Evolutionary conservation across 2,888 invertebrate species (phyloP).

Genomic region (Molorchus minor): DNA sequence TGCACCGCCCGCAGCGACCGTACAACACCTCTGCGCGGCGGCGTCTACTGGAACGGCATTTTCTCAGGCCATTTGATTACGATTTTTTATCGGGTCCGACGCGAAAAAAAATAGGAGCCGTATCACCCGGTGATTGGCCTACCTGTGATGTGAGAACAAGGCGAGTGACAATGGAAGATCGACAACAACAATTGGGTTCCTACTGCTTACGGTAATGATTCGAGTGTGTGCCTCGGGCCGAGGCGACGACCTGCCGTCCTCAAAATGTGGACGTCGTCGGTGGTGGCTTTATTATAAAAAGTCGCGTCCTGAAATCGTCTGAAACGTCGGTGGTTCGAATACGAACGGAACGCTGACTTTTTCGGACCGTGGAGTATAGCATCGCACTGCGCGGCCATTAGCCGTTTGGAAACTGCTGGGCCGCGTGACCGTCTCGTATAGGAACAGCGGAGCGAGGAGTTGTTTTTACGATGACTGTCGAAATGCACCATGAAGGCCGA

Average conservation of each 20-base stretch:
- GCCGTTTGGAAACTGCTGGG: slow-evolving; percentile 25
- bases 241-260: background rate
- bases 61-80: slow-evolving; percentile 24
- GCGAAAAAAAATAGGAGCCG: slow-evolving; percentile 28
- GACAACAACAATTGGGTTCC: slow-evolving; percentile 45
- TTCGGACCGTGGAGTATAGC: no score
- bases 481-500: slow-evolving; percentile 46
- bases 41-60: slow-evolving; percentile 23
- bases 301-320: no score
- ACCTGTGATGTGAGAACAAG: slow-evolving; percentile 48
- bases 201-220: slow-evolving; percentile 49
- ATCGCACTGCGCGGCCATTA: no score
- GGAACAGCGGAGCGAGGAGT: slow-evolving; percentile 26
- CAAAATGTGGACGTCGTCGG: slow-evolving; percentile 14
- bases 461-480: slow-evolving; percentile 44
- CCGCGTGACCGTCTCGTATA: slow-evolving; percentile 17
- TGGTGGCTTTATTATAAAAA: no score
- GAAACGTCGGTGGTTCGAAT: no score
- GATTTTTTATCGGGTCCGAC: slow-evolving; percentile 22
- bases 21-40: slow-evolving; percentile 22
- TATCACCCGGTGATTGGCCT: slow-evolving; percentile 40
- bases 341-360: no score
- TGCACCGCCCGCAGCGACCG: slow-evolving; percentile 13
- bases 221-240: slow-evolving; percentile 23
- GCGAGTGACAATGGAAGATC: slow-evolving; percentile 52